Evolutionary conservation across 2,113 vertebrate genomes (phyloP).

Genomic region (Hypocryptadius cinnamomeus): DNA sequence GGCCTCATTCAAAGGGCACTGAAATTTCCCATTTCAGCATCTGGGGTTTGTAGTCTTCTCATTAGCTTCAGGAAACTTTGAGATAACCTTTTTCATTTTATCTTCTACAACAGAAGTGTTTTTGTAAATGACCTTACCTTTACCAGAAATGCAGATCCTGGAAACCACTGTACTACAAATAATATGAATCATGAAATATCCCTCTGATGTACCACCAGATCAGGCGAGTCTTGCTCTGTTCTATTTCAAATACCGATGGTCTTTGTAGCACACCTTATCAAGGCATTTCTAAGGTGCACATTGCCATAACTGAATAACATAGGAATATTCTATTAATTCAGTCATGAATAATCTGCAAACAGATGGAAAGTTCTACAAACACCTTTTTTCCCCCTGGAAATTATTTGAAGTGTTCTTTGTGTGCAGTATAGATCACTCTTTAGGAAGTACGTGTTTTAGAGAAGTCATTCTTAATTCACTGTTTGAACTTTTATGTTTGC

Average conservation of each 20-base stretch:
- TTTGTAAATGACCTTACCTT: neutral
- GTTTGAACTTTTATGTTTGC: constrained; percentile 1
- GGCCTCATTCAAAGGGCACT: neutral
- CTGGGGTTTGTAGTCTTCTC: neutral
- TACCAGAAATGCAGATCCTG: neutral
- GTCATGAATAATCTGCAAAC: neutral
- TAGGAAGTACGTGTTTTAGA: neutral
- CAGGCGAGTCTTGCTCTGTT: neutral
- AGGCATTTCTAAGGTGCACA: neutral
- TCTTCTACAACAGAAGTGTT: neutral
- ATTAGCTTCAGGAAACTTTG: neutral
- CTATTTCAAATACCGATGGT: neutral
- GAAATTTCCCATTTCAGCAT: neutral
- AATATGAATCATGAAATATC: neutral
- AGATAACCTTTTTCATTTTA: neutral
- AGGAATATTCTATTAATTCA: neutral
- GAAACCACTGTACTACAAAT: neutral
- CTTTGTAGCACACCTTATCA: neutral
- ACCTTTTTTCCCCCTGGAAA: neutral
- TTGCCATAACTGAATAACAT: neutral
- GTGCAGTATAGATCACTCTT: neutral
- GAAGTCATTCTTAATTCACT: constrained; percentile 4
- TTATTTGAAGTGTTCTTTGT: neutral
- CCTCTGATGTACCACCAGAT: neutral
- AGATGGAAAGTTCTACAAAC: neutral